These are phyloP conservation scores for Mellivora capensis DNA, from an alignment of 2,113 vertebrate genomes.

Conservation along the genomic window DNA sequence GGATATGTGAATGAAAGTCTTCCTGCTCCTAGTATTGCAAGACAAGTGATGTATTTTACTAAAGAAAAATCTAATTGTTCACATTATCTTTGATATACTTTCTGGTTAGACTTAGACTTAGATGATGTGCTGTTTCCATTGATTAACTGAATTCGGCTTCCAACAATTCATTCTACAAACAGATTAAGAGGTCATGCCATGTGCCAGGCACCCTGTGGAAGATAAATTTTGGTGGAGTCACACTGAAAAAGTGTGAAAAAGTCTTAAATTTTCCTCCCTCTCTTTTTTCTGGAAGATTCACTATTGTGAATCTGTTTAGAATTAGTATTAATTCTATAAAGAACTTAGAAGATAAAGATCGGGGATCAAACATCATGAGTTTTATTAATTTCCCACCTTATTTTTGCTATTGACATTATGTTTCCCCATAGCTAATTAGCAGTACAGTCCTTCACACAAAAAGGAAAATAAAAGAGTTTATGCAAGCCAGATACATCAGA, in stretches of 20 bases:
- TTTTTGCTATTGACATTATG: neutral
- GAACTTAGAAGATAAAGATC: neutral
- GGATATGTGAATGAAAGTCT: neutral
- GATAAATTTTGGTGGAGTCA: neutral
- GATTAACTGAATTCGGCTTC: neutral
- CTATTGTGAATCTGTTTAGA: neutral
- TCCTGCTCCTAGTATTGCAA: neutral
- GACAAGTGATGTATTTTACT: neutral
- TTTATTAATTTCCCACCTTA: neutral
- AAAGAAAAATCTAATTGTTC: neutral
- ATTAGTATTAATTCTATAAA: neutral
- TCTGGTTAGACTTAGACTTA: neutral
- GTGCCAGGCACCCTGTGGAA: neutral
- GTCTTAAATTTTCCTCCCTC: neutral
- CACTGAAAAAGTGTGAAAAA: neutral
- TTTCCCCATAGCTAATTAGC: neutral
- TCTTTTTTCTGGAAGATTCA: neutral
- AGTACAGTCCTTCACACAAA: neutral
- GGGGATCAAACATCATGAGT: neutral
- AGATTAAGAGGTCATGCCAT: neutral
- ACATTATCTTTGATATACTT: neutral
- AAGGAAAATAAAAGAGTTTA: neutral
- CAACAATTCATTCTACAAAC: neutral
- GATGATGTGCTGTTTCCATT: neutral
- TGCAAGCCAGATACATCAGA: neutral